phyloP scores from a whole-genome alignment of 64 coral and sea anemone species.

The Stylophora pistillata region DNA sequence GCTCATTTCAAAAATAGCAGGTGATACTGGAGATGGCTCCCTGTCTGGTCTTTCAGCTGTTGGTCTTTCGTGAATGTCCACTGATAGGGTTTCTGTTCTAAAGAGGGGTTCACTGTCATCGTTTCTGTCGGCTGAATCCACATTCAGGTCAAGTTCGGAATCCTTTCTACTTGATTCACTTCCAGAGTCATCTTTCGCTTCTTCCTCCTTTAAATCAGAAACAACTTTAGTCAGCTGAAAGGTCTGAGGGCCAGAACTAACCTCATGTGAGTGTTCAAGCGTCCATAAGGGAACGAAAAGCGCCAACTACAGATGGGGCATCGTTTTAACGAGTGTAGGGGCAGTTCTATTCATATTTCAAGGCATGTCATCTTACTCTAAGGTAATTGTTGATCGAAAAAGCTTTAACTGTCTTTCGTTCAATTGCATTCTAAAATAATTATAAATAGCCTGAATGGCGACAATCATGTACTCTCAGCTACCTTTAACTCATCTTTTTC shows the following conservation, averaged over 20 bases:
- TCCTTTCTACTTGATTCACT: slow-evolving; percentile 66
- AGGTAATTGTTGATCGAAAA: no score
- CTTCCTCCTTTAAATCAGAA: slow-evolving; percentile 28
- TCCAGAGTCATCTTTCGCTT: slow-evolving; percentile 46
- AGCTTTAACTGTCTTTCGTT: no score
- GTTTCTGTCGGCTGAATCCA: slow-evolving; percentile 43
- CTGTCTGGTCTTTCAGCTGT: slow-evolving; percentile 61
- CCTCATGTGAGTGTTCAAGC: not conserved
- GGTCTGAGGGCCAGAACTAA: not conserved
- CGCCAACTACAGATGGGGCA: no score
- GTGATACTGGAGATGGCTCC: slow-evolving; percentile 85
- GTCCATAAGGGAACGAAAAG: no score
- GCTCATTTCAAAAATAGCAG: slow-evolving; percentile 64
- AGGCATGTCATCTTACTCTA: no score
- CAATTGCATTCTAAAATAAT: no score
- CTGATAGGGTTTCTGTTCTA: slow-evolving; percentile 51
- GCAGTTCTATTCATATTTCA: no score
- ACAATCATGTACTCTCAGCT: not conserved
- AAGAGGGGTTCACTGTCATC: slow-evolving; percentile 70
- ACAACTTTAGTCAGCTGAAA: not conserved
- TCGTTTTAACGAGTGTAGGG: no score
- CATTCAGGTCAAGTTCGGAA: slow-evolving; percentile 74
- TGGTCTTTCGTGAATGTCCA: slow-evolving; percentile 62
- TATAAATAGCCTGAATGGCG: not conserved
- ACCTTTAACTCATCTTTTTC: slow-evolving; percentile 26